Conservation (phyloP, 2,797 vertebrate species). For the Poecilia velifera region DNA sequence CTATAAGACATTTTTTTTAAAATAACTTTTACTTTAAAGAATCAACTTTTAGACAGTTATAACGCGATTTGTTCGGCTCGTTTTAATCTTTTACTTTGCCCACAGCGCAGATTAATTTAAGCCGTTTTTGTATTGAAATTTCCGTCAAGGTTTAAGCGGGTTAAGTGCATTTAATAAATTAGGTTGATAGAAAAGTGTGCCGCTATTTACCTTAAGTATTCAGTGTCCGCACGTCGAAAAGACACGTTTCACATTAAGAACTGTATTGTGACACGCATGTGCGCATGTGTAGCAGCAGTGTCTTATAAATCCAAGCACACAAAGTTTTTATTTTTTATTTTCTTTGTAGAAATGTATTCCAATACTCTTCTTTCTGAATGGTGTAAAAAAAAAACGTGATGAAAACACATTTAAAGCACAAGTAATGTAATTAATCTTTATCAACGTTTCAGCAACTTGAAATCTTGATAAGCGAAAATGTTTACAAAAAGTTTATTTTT, state of each 20-base stretch:
- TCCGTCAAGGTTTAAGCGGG: constrained; percentile 57
- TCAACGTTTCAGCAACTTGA: not conserved
- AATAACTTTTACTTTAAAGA: not conserved
- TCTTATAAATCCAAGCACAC: not conserved
- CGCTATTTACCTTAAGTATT: not conserved
- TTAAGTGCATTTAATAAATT: constrained; percentile 32
- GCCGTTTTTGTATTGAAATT: constrained; percentile 46
- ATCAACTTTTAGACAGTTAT: constrained; percentile 3
- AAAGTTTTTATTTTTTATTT: not conserved
- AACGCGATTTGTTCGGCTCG: constrained; percentile 8
- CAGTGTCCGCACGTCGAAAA: constrained; percentile 15
- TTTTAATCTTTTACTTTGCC: constrained; percentile 41
- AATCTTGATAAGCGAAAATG: not conserved
- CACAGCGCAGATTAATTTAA: constrained; percentile 65
- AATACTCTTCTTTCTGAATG: not conserved
- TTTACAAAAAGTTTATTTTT: not conserved
- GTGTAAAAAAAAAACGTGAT: not conserved
- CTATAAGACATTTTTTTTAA: not conserved
- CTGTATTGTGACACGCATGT: not conserved
- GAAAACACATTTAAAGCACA: not conserved
- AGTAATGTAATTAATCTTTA: not conserved
- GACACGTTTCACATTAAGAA: not conserved
- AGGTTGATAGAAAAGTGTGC: not conserved
- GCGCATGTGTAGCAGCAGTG: not conserved
- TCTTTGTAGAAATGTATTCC: not conserved